Conservation (phyloP, 1,140 invertebrate genomes). For the Macrosteles quadrilineatus region DNA sequence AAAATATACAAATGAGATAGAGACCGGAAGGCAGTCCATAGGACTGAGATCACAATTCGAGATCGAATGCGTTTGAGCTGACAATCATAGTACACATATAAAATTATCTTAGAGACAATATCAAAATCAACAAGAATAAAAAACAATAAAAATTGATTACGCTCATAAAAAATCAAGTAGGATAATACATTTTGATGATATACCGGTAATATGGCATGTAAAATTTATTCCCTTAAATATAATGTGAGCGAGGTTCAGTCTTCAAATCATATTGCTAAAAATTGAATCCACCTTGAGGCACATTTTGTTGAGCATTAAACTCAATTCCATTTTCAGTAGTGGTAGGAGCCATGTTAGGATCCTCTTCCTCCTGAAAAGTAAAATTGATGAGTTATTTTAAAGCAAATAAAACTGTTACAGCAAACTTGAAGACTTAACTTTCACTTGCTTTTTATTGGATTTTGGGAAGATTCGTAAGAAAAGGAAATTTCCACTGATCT, state of each 20-base stretch:
- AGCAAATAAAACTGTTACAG: too few species aligned
- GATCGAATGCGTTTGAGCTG: not conserved
- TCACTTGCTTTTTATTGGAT: too few species aligned
- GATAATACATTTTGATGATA: too few species aligned
- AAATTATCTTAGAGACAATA: constrained; percentile 23
- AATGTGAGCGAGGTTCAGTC: not conserved
- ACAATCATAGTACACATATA: not conserved
- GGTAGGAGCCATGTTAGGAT: constrained; percentile 1
- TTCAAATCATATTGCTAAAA: constrained; percentile 28
- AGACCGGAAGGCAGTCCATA: not conserved
- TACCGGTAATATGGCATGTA: not conserved
- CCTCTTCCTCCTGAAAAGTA: constrained; percentile 13
- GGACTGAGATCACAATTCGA: not conserved
- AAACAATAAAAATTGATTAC: not conserved
- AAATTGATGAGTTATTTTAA: too few species aligned
- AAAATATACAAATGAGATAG: constrained; percentile 22
- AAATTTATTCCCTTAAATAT: not conserved
- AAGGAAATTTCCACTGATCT: too few species aligned
- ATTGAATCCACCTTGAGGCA: constrained; percentile 31
- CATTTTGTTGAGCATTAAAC: constrained; percentile 25
- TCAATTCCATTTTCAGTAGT: constrained; percentile 16
- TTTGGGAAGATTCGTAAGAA: too few species aligned
- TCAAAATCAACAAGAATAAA: not conserved
- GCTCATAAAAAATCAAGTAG: too few species aligned
- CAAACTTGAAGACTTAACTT: too few species aligned